These are phyloP conservation scores for Trachythela sp. DNA, from an alignment of 64 coral and sea anemone genomes.

Conservation along the genomic window DNA sequence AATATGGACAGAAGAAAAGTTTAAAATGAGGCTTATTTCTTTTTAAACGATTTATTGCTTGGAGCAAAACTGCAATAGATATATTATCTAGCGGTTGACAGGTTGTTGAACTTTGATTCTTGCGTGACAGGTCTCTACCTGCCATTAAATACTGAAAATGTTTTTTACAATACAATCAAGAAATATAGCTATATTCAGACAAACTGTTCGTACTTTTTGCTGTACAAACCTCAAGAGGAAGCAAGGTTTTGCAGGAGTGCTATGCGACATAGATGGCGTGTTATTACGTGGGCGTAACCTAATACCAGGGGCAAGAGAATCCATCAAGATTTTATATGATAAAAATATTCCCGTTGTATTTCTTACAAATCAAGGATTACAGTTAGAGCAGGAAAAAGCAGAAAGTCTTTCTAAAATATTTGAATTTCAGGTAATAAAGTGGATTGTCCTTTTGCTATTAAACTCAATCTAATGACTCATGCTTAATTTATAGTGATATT, in stretches of 20 bases:
- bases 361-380: slow-evolving; percentile 64
- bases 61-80: no score
- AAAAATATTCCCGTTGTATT: slow-evolving; percentile 52
- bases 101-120: slow-evolving; percentile 75
- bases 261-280: slow-evolving; percentile 73
- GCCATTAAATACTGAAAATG: slow-evolving; percentile 13
- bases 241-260: slow-evolving; percentile 33
- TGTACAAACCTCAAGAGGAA: no score
- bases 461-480: no score
- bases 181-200: neutral
- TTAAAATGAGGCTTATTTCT: slow-evolving; percentile 76
- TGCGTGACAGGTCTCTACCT: slow-evolving; percentile 61
- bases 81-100: no score
- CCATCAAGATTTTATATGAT: slow-evolving; percentile 48
- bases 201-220: neutral
- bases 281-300: slow-evolving; percentile 56
- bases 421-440: slow-evolving; percentile 51
- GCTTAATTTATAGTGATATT: no score
- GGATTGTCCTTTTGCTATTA: no score
- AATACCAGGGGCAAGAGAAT: slow-evolving; percentile 58
- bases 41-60: no score
- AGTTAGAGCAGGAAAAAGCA: slow-evolving; percentile 60
- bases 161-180: neutral
- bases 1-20: slow-evolving; percentile 64
- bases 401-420: slow-evolving; percentile 57